Percentiles rank a stretch among this genome's conserved stretches.
Conservation (phyloP, 2,113 vertebrate species). For the Zosterops hypoxanthus region DNA sequence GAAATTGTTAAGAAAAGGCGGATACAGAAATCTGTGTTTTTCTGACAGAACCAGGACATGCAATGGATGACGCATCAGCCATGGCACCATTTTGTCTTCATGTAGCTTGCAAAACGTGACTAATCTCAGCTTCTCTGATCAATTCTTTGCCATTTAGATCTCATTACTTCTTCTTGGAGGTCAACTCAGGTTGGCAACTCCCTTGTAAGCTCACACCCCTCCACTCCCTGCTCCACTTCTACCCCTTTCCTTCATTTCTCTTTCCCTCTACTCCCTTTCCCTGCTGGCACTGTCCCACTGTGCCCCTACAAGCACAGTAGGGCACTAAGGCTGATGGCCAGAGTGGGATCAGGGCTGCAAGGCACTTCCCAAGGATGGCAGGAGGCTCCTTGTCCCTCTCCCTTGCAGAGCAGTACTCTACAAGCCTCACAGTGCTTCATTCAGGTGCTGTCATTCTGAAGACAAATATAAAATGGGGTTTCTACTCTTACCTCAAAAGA, state of each 20-base stretch:
- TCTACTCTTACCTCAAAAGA: neutral
- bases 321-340: too few species aligned
- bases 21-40: neutral
- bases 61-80: neutral
- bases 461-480: neutral
- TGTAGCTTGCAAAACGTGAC: neutral
- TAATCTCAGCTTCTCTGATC: neutral
- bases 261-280: neutral
- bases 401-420: neutral
- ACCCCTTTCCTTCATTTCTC: neutral
- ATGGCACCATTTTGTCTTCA: neutral
- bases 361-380: rapidly evolving
- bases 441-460: neutral
- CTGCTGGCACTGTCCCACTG: rapidly evolving
- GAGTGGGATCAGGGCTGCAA: rapidly evolving
- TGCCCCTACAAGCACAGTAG: rapidly evolving
- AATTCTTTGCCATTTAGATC: neutral
- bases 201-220: rapidly evolving
- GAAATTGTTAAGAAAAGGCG: neutral
- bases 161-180: neutral
- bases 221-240: neutral
- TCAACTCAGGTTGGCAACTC: neutral
- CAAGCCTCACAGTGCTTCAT: neutral
- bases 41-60: neutral
- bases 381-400: neutral